Percentiles rank a stretch among this genome's conserved stretches.
These are phyloP conservation scores for Forbesichthys agassizii DNA, from an alignment of 2,113 vertebrate genomes.

Conservation along the genomic window DNA sequence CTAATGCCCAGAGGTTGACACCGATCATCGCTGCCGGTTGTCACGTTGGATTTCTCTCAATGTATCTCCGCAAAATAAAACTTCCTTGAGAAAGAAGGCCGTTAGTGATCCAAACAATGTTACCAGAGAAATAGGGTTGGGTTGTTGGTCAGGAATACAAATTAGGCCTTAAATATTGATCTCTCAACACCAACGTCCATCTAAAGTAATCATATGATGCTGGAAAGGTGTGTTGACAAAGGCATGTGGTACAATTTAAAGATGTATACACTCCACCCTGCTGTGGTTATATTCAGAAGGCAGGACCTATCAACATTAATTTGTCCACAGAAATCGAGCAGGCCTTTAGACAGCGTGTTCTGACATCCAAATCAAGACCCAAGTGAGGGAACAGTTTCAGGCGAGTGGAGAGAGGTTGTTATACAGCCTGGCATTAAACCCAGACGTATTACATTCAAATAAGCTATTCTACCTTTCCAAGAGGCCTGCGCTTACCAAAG, in stretches of 20 bases:
- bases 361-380: conserved; percentile 29
- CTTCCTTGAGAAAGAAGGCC: not conserved
- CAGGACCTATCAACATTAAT: conserved; percentile 11
- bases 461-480: conserved; percentile 14
- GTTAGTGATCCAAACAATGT: too few species aligned
- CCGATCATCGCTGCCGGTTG: not conserved
- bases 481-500: conserved; percentile 5
- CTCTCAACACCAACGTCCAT: not conserved
- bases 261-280: conserved; percentile 8
- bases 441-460: conserved; percentile 46
- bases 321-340: conserved; percentile 20
- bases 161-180: conserved; percentile 1
- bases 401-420: conserved; percentile 16
- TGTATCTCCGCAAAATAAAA: not conserved
- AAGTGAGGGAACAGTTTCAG: conserved; percentile 16
- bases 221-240: not conserved
- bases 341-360: conserved; percentile 29
- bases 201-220: not conserved
- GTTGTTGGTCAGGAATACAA: not conserved
- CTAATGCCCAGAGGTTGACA: not conserved
- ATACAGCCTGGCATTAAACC: conserved; percentile 24
- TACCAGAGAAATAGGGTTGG: too few species aligned
- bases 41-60: not conserved
- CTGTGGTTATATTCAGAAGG: not conserved
- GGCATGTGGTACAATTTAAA: conserved; percentile 15